Conservation (phyloP, 2,113 vertebrate genomes). For the Prietella phreatophila region DNA sequence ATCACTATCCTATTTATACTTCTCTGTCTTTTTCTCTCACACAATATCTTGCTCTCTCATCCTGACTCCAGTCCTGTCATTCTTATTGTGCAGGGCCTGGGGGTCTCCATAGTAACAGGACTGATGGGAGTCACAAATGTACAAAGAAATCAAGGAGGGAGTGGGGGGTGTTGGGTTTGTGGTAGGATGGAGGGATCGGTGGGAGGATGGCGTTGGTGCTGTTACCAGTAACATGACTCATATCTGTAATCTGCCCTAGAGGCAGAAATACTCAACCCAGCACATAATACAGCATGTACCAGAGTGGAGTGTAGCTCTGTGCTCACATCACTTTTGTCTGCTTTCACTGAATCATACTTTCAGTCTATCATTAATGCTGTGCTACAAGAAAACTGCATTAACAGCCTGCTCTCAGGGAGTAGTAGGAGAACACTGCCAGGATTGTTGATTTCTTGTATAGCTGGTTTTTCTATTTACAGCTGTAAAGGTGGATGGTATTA, state of each 20-base stretch:
- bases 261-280: constrained; percentile 47
- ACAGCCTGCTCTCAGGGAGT: not conserved
- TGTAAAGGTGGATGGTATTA: not conserved
- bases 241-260: constrained; percentile 54
- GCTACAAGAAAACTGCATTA: constrained; percentile 18
- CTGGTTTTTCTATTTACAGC: not conserved
- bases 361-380: not conserved
- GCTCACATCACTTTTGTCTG: not conserved
- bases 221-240: constrained; percentile 58
- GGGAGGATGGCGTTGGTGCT: constrained; percentile 33
- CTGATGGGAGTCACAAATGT: constrained; percentile 65
- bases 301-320: constrained; percentile 18
- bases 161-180: not conserved
- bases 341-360: constrained; percentile 1
- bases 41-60: constrained; percentile 30
- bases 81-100: constrained; percentile 34
- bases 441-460: not conserved
- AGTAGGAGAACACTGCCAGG: not conserved
- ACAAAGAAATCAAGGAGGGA: constrained; percentile 38
- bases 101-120: constrained; percentile 54
- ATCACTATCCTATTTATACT: constrained; percentile 19
- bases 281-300: constrained; percentile 29
- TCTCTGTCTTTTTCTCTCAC: constrained; percentile 16
- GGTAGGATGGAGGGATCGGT: constrained; percentile 14
- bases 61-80: constrained; percentile 43